phyloP scores from a whole-genome alignment of 2,113 vertebrate species.

The Xiphophorus maculatus region DNA sequence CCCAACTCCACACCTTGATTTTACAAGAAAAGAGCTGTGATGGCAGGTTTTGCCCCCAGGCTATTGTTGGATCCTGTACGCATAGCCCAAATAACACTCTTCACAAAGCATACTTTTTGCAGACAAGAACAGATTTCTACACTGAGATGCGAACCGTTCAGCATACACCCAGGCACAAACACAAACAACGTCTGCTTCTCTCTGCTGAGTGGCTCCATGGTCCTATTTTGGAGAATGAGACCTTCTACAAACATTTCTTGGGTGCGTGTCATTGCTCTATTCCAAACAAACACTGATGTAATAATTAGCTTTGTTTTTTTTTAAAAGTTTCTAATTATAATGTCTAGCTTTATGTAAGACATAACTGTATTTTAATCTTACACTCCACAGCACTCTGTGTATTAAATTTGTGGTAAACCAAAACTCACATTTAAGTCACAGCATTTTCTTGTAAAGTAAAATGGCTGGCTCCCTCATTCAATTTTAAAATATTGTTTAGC shows the following conservation, averaged over 20 bases:
- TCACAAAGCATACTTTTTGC: constrained; percentile 22
- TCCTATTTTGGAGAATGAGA: constrained; percentile 36
- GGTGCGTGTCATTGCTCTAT: constrained; percentile 20
- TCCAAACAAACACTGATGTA: constrained; percentile 32
- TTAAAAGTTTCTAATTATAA: no score
- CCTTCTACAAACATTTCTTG: constrained; percentile 49
- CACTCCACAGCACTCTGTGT: neutral
- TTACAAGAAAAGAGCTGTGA: constrained; percentile 22
- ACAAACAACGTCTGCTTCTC: constrained; percentile 11
- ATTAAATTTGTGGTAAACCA: constrained; percentile 1
- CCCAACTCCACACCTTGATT: constrained; percentile 24
- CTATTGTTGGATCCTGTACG: constrained; percentile 31
- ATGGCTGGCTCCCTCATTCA: no score
- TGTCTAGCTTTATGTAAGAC: no score
- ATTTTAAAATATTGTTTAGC: neutral
- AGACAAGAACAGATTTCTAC: constrained; percentile 29
- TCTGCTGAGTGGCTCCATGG: constrained; percentile 45
- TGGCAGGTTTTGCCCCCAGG: constrained; percentile 23
- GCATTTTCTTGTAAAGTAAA: neutral
- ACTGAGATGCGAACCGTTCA: constrained; percentile 23
- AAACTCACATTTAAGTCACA: neutral
- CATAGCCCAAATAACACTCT: constrained; percentile 35
- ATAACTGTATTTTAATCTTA: neutral
- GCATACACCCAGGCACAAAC: constrained; percentile 9
- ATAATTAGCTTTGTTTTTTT: no score